Base-by-base conservation (phyloP, 2,113 vertebrate genomes). In the Corythaeola cristata region DNA sequence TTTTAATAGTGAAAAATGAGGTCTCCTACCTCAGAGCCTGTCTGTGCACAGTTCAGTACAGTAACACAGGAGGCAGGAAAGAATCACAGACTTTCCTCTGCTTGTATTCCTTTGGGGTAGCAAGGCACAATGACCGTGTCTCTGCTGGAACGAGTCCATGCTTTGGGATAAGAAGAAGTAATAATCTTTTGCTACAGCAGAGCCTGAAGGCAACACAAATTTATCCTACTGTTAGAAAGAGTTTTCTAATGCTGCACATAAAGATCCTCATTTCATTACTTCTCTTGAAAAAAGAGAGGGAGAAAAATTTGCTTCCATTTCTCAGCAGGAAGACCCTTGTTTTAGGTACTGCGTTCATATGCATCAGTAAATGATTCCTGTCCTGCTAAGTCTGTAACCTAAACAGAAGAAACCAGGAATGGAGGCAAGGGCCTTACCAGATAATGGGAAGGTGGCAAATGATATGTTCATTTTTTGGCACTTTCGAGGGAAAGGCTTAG, bases 1-100 rank as follows among this genome's bases (percentile, higher is more conserved):
- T 96, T 96, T 93, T 95, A 96, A 95, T 81, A 73, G 53, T 82
- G 89, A 92, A 95, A 95, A 95, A 96, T 85, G 64, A 92, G 69
- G 37, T 87, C 84, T 84, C 4, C 55, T 89, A 19, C 56, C 60
- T 93, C 49, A 75, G 39, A 82, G 24, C 21, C 23, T 66, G 30
- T 63, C 68, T 72, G 33, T 72, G 49, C 26, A 28, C 78, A 62
- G 81, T 89, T 94, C 64, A 62, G 27, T 45, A 30, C 0, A 4
- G 39, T 81, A 63, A 72, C 44, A 33, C 22, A 75, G 68, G 49
- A 64, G 50, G 18, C 35, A 56, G 72, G 26, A 84, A 84, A 84
- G 32, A 75, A 72, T 37, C 45, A 41, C 50, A 84, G 73, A 23
- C 39, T 86, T 86, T 78, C 12, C n/a, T 93, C 33, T 44, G 11